These are phyloP conservation scores for Enteromius treurensis DNA, from an alignment of 2,797 vertebrate genomes.

Conservation along the genomic window DNA sequence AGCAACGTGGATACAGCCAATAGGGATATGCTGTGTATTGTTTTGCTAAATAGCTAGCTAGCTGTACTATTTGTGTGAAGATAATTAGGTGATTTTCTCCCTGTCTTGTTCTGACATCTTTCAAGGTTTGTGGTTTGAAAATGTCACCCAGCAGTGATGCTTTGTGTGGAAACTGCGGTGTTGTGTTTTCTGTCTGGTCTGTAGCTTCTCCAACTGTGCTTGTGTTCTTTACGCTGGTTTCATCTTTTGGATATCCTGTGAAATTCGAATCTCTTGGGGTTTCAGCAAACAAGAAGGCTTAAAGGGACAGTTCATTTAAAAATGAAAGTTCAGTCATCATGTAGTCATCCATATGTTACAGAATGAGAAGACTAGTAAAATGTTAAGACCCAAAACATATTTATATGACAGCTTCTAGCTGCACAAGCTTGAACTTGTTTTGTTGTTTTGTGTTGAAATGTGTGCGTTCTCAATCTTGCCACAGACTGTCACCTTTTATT, in stretches of 20 bases:
- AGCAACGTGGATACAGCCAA: not conserved
- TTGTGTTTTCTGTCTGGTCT: not conserved
- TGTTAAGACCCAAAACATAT: not conserved
- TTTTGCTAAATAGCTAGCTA: not conserved
- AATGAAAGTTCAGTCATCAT: not conserved
- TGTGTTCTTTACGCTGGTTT: not conserved
- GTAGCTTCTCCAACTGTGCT: not conserved
- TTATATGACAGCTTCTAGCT: not conserved
- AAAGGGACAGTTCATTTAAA: not conserved
- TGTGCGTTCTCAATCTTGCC: not conserved
- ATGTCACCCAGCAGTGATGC: conserved; percentile 9
- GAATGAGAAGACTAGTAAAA: not conserved
- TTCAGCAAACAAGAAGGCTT: not conserved
- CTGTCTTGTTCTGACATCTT: not conserved
- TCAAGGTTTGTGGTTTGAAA: conserved; percentile 16
- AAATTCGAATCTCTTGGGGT: not conserved
- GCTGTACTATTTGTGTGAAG: not conserved
- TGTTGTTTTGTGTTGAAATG: not conserved
- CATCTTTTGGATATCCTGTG: not conserved
- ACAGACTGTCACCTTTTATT: not conserved
- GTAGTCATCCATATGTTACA: not conserved
- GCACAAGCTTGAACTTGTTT: not conserved
- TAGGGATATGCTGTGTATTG: conserved; percentile 7
- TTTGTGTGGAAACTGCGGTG: not conserved
- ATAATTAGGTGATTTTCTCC: conserved; percentile 17